A percentile compares a stretch with the other conserved stretches of the same genome.
phyloP scores from a whole-genome alignment of 1,140 invertebrate genomes.

The Ceratosolen fusciceps region DNA sequence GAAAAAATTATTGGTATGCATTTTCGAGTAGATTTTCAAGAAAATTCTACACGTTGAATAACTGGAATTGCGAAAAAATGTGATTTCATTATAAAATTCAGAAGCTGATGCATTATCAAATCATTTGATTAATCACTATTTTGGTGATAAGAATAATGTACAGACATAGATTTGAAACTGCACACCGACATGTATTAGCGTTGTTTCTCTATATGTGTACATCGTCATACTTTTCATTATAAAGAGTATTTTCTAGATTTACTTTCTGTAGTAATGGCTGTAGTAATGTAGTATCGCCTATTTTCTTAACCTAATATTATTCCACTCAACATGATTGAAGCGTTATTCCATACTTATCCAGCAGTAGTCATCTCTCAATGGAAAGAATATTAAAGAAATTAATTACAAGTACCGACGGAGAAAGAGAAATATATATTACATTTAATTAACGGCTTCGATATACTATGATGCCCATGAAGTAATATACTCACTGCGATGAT shows the following conservation, averaged over 20 bases:
- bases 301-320: neutral
- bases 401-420: slow-evolving; percentile 16
- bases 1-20: too few species aligned
- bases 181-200: too few species aligned
- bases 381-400: neutral
- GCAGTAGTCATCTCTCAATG: neutral
- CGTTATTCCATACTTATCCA: neutral
- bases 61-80: too few species aligned
- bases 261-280: neutral
- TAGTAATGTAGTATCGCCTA: neutral
- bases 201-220: neutral
- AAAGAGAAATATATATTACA: slow-evolving; percentile 21
- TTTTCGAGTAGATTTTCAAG: too few species aligned
- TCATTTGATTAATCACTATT: too few species aligned
- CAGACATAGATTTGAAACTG: neutral
- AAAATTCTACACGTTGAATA: too few species aligned
- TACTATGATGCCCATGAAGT: too few species aligned
- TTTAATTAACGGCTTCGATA: slow-evolving; percentile 32
- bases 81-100: too few species aligned
- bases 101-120: too few species aligned
- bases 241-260: neutral
- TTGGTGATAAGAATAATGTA: too few species aligned
- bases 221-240: neutral
- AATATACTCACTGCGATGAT: neutral
- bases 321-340: neutral